These are phyloP conservation scores for Craterocephalus amniculus DNA, from an alignment of 2,797 vertebrate genomes.

Conservation along the genomic window DNA sequence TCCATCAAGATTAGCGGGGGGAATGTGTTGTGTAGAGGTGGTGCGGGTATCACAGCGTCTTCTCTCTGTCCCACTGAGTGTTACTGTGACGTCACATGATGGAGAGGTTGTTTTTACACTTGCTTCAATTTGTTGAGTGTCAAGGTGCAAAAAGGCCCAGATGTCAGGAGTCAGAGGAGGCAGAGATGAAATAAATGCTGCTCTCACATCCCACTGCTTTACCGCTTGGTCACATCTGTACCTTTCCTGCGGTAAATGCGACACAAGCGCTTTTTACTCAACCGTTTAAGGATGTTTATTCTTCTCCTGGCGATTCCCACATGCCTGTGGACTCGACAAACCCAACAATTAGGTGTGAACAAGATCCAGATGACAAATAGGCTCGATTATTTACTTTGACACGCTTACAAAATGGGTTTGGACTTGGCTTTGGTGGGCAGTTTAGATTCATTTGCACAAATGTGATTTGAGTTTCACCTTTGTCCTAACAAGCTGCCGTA, in stretches of 20 bases:
- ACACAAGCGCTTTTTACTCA: neutral
- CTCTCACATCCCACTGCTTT: neutral
- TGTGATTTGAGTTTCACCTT: too few relatives aligned
- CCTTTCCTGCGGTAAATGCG: constrained; percentile 5
- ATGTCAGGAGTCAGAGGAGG: constrained; percentile 22
- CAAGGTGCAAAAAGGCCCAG: constrained; percentile 31
- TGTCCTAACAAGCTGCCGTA: neutral
- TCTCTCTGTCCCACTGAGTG: neutral
- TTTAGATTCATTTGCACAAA: neutral
- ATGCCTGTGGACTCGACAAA: neutral
- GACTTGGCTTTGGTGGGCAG: neutral
- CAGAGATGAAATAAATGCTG: constrained; percentile 17
- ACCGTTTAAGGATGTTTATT: neutral
- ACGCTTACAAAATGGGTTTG: neutral
- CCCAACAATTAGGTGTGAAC: neutral
- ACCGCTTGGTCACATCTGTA: constrained; percentile 12
- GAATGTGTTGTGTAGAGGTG: constrained; percentile 30
- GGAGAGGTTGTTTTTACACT: constrained; percentile 4
- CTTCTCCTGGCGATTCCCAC: neutral
- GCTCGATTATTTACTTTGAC: neutral
- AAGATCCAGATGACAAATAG: neutral
- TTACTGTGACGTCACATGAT: constrained; percentile 40
- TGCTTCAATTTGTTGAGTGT: constrained; percentile 21
- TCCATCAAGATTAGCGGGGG: constrained; percentile 40
- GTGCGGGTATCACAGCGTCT: constrained; percentile 43